phyloP scores from a whole-genome alignment of 53 echinoderm and acorn worm genomes.

The Paelopatides confundens region DNA sequence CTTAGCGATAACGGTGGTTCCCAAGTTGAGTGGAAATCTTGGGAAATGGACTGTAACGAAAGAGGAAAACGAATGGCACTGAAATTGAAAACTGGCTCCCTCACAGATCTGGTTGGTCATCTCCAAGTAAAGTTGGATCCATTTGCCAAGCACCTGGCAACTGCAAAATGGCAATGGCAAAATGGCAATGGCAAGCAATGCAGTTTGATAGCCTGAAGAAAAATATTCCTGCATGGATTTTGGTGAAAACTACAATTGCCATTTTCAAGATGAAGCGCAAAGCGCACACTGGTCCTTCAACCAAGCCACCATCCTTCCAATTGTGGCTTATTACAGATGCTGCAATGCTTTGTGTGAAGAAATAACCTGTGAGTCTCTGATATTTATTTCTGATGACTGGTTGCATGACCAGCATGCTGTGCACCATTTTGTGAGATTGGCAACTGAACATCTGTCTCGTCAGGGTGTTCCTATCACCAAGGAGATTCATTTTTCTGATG shows the following conservation, averaged over 20 bases:
- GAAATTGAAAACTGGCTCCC: no score
- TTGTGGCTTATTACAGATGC: constrained; percentile 54
- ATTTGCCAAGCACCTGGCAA: constrained; percentile 52
- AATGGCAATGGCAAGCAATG: constrained; percentile 27
- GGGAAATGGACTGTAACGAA: no score
- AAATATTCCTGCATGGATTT: constrained; percentile 52
- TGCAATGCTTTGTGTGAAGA: neutral
- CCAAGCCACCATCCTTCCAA: constrained; percentile 40
- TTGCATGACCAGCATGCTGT: constrained; percentile 34
- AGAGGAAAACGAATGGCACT: no score
- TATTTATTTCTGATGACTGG: constrained; percentile 35
- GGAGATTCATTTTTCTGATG: constrained; percentile 14
- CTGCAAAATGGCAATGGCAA: constrained; percentile 48
- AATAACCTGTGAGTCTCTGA: constrained; percentile 27
- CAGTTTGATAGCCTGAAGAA: constrained; percentile 21
- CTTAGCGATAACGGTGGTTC: no score
- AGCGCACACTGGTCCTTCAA: constrained; percentile 53
- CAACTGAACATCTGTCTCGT: neutral
- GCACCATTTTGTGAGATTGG: neutral
- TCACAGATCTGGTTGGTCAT: neutral
- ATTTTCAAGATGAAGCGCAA: constrained; percentile 57
- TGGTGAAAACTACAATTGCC: constrained; percentile 56
- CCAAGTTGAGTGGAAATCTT: no score
- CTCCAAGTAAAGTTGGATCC: neutral
- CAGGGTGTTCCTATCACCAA: neutral